phyloP scores from a whole-genome alignment of 30 jellyfish, hydroid and myxozoan species.

The Cassiopea xamachana region DNA sequence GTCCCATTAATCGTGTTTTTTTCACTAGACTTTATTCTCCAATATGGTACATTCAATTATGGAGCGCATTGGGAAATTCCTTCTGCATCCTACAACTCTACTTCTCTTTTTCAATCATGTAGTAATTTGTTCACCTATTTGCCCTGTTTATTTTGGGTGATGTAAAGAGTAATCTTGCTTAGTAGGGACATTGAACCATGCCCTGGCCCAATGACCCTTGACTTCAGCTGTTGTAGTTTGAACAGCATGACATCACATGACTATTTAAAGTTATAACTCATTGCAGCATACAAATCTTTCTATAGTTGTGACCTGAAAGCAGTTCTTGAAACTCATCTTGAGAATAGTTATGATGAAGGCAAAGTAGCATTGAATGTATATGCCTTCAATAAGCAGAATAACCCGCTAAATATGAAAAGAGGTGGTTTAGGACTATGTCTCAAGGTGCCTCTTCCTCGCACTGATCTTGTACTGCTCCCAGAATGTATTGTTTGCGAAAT shows the following conservation, averaged over 20 bases:
- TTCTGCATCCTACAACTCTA: background rate
- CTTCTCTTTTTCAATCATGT: background rate
- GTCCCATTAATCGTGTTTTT: background rate
- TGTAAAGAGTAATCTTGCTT: conserved; percentile 11
- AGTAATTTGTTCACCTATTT: background rate
- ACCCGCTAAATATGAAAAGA: conserved; percentile 30
- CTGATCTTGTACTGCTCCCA: conserved; percentile 38
- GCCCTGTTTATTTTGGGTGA: conserved; percentile 7
- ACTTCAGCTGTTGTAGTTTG: conserved; percentile 18
- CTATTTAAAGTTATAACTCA: conserved; percentile 5
- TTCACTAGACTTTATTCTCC: background rate
- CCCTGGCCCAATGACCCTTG: conserved; percentile 34
- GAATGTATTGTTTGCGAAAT: background rate
- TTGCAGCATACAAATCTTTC: conserved; percentile 44
- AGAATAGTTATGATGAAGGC: conserved; percentile 15
- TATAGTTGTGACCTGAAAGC: conserved; percentile 23
- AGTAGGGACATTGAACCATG: conserved; percentile 16
- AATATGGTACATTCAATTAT: background rate
- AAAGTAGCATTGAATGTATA: conserved; percentile 30
- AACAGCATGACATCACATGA: conserved; percentile 29
- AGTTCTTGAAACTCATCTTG: conserved; percentile 38
- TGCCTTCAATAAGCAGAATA: conserved; percentile 16
- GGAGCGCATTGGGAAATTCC: background rate
- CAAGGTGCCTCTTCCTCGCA: conserved; percentile 23
- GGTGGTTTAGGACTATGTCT: conserved; percentile 39